Percentiles rank a stretch among this genome's conserved stretches.
Conservation (phyloP, 2,113 vertebrate species). For the Semicossyphus pulcher region DNA sequence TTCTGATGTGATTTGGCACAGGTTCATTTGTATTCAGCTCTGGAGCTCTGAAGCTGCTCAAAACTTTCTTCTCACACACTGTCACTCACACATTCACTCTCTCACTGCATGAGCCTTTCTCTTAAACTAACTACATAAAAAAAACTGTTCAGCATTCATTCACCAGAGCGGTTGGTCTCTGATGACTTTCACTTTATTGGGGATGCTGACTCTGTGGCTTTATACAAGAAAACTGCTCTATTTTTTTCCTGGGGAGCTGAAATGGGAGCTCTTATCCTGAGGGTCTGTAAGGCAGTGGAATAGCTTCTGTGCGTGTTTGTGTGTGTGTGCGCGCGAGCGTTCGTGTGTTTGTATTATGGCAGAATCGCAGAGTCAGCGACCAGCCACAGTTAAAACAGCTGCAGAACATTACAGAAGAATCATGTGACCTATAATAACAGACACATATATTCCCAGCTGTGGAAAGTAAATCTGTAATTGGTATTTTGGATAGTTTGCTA, state of each 20-base stretch:
- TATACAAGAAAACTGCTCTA: constrained; percentile 33
- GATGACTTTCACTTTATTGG: constrained; percentile 47
- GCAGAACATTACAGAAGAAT: constrained; percentile 74
- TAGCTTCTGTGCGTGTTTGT: constrained; percentile 26
- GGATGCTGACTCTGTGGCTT: constrained; percentile 61
- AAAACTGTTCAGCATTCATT: constrained; percentile 16
- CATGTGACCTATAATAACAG: constrained; percentile 72
- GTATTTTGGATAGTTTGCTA: constrained; percentile 31
- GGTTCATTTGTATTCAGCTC: constrained; percentile 62
- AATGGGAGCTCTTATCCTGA: constrained; percentile 66
- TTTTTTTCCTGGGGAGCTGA: constrained; percentile 51
- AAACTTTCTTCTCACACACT: constrained; percentile 45
- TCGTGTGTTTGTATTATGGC: constrained; percentile 38
- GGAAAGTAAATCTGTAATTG: constrained; percentile 64
- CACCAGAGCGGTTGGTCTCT: constrained; percentile 19
- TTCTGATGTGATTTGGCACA: constrained; percentile 61
- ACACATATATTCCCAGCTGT: constrained; percentile 54
- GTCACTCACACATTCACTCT: constrained; percentile 22
- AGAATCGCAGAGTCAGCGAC: constrained; percentile 72
- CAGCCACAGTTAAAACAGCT: constrained; percentile 73
- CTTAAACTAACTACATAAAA: constrained; percentile 2
- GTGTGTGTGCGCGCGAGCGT: neutral
- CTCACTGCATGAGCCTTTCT: neutral
- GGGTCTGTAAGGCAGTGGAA: constrained; percentile 39
- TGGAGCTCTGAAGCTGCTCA: constrained; percentile 26